Conservation (phyloP, 2,797 vertebrate species). For the Chanos chanos region DNA sequence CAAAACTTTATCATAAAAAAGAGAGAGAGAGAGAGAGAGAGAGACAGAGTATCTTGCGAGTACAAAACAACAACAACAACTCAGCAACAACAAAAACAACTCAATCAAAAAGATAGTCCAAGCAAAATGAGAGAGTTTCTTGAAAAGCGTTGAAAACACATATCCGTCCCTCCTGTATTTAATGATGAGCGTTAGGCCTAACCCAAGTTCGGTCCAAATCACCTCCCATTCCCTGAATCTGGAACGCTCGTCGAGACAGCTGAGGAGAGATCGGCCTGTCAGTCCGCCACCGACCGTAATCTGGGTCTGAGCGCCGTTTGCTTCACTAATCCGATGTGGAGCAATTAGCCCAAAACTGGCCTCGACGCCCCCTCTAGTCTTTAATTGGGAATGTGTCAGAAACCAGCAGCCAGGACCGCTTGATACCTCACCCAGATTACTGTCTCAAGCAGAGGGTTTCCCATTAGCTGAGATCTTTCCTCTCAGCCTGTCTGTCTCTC, state of each 20-base stretch:
- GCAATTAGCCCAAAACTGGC: constrained; percentile 53
- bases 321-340: constrained; percentile 31
- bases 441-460: constrained; percentile 58
- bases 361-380: constrained; percentile 41
- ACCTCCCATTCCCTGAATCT: no score
- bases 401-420: constrained; percentile 41
- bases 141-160: no score
- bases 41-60: constrained; percentile 50
- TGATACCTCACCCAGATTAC: constrained; percentile 64
- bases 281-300: constrained; percentile 15
- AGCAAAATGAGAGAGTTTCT: no score
- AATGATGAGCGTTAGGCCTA: no score
- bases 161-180: no score
- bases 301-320: constrained; percentile 34
- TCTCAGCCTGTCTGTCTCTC: background rate
- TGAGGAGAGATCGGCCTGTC: constrained; percentile 2
- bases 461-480: constrained; percentile 44
- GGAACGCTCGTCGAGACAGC: no score
- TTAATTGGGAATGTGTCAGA: constrained; percentile 63
- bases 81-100: no score
- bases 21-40: constrained; percentile 44
- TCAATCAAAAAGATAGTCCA: no score
- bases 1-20: background rate
- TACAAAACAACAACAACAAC: no score
- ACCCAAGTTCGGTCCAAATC: no score